Evolutionary conservation across 2,797 vertebrate species (phyloP).

Genomic region (Poliocrania exsul): DNA sequence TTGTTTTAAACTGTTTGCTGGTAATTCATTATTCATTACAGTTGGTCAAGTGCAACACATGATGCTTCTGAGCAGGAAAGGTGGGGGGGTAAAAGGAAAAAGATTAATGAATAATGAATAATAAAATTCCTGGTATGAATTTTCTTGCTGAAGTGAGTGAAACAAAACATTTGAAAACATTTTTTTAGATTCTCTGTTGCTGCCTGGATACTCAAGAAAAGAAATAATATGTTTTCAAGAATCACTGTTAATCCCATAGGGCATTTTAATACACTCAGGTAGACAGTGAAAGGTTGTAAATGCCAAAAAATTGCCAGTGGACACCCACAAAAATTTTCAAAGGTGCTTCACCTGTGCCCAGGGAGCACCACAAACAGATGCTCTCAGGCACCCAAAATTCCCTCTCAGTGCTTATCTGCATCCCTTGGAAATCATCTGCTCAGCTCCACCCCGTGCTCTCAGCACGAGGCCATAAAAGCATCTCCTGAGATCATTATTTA

Average conservation of each 20-base stretch:
- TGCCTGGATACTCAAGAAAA: not conserved
- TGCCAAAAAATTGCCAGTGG: not conserved
- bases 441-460: not conserved
- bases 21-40: constrained; percentile 44
- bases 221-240: not conserved
- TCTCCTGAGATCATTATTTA: not conserved
- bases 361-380: not conserved
- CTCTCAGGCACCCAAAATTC: not conserved
- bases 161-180: not conserved
- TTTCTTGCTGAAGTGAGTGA: not conserved
- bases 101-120: constrained; percentile 5
- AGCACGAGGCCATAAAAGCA: not conserved
- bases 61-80: constrained; percentile 7
- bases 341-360: not conserved
- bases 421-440: not conserved
- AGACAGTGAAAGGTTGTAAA: not conserved
- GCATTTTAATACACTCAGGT: not conserved
- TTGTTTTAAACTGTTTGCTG: constrained; percentile 42
- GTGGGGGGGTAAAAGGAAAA: not conserved
- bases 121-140: not conserved
- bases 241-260: not conserved
- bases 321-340: not conserved
- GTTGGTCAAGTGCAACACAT: constrained; percentile 10
- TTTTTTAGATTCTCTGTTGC: not conserved
- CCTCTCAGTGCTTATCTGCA: not conserved